Evolutionary conservation across 2,888 invertebrate genomes (phyloP), one percentile per base, ranked within the genome.

Genomic region (Parthenolecanium corni): DNA sequence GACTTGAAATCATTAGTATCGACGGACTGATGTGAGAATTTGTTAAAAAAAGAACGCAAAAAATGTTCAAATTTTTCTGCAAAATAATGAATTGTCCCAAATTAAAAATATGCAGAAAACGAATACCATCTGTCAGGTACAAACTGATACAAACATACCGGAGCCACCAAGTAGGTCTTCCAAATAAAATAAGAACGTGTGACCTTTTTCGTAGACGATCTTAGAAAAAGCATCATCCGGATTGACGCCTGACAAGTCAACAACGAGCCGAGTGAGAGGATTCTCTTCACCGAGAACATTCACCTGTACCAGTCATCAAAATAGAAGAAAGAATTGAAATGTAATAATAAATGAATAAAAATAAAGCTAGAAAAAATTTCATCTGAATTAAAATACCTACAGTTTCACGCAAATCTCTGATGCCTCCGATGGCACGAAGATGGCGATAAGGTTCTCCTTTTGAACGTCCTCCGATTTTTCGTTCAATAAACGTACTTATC

Each of bases 171-270:
- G 76, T 4, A 84, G 72, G 67, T 83, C 80, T 74, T 96, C 95
- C 64, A 96, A 75, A 73, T 90, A 89, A 69, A 89, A 85, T 31
- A 96, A 78, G 71, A 96, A 86, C 0, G 88, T 84, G 76, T 88
- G 77, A 0, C 96, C 94, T 75, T 96, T 96, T 72, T 92, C 90
- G 73, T 96, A 95, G 0, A 95, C 94, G 38, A 94, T 85, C 5
- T 79, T 76, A 0, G 90, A 90, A 76, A 92, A 94, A 0, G 92
- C 83, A 73, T 94, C 93, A 74, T 95, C 95, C 1, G 95, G 95
- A 71, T 93, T 88, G 1, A 87, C 80, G 5, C 85, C 85, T 56
- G 77, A 80, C 65, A 93, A 76, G 72, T 67, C 64, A 0, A 85
- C 82, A n/a, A 93, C 84, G 52, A 94, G 76, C 67, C 80, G 79